Evolutionary conservation across 2,113 vertebrate genomes (phyloP).

Genomic region (Tricholaema leucomelas): DNA sequence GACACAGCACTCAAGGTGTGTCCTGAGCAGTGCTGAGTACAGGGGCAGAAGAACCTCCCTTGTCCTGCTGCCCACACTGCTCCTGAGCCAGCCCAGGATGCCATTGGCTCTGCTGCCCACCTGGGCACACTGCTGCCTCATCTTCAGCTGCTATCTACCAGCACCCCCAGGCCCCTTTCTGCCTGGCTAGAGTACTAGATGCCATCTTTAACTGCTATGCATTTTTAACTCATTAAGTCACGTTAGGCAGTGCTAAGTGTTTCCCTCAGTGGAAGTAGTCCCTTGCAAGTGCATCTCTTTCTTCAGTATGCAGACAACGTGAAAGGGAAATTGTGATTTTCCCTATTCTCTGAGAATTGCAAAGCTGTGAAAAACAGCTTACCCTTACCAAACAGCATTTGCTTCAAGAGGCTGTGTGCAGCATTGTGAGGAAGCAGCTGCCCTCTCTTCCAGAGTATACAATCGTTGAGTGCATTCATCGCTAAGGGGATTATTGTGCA

Average conservation of each 20-base stretch:
- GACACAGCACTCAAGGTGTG: too few species aligned
- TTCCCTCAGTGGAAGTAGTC: constrained; percentile 39
- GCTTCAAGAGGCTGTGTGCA: constrained; percentile 22
- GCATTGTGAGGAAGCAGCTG: constrained; percentile 54
- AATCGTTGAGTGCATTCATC: constrained; percentile 41
- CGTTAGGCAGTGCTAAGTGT: constrained; percentile 48
- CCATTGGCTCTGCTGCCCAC: too few species aligned
- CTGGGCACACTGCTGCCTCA: too few species aligned
- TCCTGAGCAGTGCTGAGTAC: too few species aligned
- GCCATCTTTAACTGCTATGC: constrained; percentile 25
- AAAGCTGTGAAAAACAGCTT: constrained; percentile 50
- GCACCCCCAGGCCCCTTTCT: too few species aligned
- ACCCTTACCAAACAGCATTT: constrained; percentile 65
- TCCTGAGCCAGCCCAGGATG: too few species aligned
- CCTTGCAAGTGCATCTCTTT: constrained; percentile 51
- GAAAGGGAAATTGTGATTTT: constrained; percentile 59
- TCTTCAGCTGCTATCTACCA: too few species aligned
- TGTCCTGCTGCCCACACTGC: too few species aligned
- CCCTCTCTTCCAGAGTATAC: constrained; percentile 31
- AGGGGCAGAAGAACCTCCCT: too few species aligned
- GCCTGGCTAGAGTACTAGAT: constrained; percentile 6
- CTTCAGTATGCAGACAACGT: constrained; percentile 37
- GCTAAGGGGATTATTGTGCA: constrained; percentile 38
- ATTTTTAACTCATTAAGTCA: constrained; percentile 60
- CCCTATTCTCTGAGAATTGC: constrained; percentile 58